Percentiles rank a stretch among this genome's conserved stretches.
Conservation (phyloP, 2,113 vertebrate genomes). For the Amia ocellicauda region DNA sequence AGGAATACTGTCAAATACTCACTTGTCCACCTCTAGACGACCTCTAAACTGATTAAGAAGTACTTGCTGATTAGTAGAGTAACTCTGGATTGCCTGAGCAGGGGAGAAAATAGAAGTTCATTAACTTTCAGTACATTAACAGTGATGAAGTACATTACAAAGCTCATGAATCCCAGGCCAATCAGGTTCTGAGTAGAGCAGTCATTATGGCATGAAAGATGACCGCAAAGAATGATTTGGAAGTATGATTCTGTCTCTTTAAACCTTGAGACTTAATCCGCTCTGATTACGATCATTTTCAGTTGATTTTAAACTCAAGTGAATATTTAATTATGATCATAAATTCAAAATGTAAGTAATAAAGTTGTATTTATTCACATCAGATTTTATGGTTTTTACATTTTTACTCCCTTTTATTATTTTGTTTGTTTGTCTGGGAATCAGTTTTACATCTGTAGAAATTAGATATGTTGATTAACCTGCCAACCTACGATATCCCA, state of each 20-base stretch:
- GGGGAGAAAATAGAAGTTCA: constrained; percentile 23
- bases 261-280: neutral
- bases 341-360: too few species aligned
- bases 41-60: constrained; percentile 42
- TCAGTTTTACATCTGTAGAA: too few species aligned
- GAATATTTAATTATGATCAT: too few species aligned
- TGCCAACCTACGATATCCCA: too few species aligned
- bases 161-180: constrained; percentile 23
- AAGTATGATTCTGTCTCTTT: constrained; percentile 9
- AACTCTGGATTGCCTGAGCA: constrained; percentile 26
- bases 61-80: constrained; percentile 39
- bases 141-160: constrained; percentile 37
- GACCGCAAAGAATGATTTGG: constrained; percentile 18
- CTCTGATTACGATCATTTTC: too few species aligned
- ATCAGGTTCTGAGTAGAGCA: constrained; percentile 16
- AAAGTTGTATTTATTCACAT: too few species aligned
- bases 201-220: constrained; percentile 15
- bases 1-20: constrained; percentile 21
- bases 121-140: constrained; percentile 40
- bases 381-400: too few species aligned
- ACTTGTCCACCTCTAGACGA: constrained; percentile 29
- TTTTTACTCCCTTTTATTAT: too few species aligned
- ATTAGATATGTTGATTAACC: too few species aligned
- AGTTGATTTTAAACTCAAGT: too few species aligned
- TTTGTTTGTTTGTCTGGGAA: too few species aligned